Percentiles rank a stretch among this genome's conserved stretches.
Evolutionary conservation across 2,113 vertebrate genomes (phyloP).

Genomic region (Paramormyrops kingsleyae): DNA sequence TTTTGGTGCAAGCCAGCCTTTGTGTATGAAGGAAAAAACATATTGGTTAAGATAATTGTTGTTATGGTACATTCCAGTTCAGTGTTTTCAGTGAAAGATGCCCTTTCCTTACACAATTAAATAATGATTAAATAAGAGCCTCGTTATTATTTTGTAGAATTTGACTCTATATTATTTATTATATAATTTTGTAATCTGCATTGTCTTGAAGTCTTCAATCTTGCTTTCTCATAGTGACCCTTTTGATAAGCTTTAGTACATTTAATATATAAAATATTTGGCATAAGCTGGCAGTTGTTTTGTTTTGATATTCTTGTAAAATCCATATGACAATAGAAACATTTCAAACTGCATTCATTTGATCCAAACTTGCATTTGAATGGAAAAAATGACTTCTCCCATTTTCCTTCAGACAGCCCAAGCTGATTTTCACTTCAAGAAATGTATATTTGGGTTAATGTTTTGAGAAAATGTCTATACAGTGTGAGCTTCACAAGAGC

Average conservation of each 20-base stretch:
- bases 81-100: not conserved
- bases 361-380: not conserved
- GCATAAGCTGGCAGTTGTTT: not conserved
- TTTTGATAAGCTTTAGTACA: not conserved
- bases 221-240: not conserved
- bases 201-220: not conserved
- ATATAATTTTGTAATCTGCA: not conserved
- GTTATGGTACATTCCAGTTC: not conserved
- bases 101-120: not conserved
- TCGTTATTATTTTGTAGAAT: not conserved
- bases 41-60: not conserved
- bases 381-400: not conserved
- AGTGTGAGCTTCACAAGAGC: not conserved
- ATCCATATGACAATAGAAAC: not conserved
- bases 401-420: not conserved
- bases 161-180: not conserved
- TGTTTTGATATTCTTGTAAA: not conserved
- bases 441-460: not conserved
- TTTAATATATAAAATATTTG: not conserved
- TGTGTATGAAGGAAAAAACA: not conserved
- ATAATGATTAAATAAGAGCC: not conserved
- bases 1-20: not conserved
- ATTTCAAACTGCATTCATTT: not conserved
- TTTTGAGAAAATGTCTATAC: not conserved
- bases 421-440: not conserved